These are phyloP conservation scores for Macropodus opercularis DNA, from an alignment of 2,797 vertebrate genomes.

Conservation along the genomic window DNA sequence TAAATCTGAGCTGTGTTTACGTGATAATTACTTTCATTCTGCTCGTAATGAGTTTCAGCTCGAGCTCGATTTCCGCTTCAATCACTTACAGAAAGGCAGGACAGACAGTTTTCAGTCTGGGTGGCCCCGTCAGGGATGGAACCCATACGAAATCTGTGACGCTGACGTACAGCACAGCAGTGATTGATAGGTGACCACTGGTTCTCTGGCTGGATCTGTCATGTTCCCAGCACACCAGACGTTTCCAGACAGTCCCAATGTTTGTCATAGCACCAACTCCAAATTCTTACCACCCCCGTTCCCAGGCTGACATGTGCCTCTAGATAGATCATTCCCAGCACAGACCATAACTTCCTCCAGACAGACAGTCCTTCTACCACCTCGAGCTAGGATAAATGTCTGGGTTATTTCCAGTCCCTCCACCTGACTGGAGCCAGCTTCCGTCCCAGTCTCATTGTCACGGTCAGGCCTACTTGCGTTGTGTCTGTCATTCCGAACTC, in stretches of 20 bases:
- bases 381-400: constrained; percentile 24
- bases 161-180: constrained; percentile 3
- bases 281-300: constrained; percentile 39
- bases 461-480: constrained; percentile 44
- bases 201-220: constrained; percentile 18
- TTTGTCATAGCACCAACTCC: constrained; percentile 36
- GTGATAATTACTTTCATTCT: constrained; percentile 47
- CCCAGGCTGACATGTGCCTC: constrained; percentile 49
- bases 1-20: constrained; percentile 42
- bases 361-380: constrained; percentile 37
- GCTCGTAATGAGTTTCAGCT: constrained; percentile 38
- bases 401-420: constrained; percentile 56
- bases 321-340: constrained; percentile 50
- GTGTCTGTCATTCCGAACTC: constrained; percentile 39
- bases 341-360: constrained; percentile 45
- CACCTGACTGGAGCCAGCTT: constrained; percentile 64
- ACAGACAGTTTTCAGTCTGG: constrained; percentile 27
- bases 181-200: constrained; percentile 33
- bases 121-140: constrained; percentile 26
- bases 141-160: constrained; percentile 19
- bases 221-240: constrained; percentile 26
- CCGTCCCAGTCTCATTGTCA: constrained; percentile 47
- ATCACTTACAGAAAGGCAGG: constrained; percentile 24
- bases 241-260: constrained; percentile 49
- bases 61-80: constrained; percentile 21